Conservation (phyloP, 2,113 vertebrate species). For the Nibea albiflora region DNA sequence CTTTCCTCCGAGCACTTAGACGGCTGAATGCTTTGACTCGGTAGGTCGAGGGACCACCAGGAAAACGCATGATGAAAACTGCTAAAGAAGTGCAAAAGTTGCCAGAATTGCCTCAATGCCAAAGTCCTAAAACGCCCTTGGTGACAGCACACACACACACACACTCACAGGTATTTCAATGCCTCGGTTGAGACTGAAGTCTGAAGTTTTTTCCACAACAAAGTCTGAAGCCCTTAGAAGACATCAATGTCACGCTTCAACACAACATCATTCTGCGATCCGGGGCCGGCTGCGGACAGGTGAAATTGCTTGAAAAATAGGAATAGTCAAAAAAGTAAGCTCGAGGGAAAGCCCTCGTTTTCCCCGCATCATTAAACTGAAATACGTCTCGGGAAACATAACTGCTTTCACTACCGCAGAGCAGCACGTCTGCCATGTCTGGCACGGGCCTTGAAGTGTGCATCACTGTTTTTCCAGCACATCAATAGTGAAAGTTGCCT, state of each 20-base stretch:
- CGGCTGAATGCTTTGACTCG: constrained; percentile 44
- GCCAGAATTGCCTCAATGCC: constrained; percentile 60
- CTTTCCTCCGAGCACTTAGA: constrained; percentile 43
- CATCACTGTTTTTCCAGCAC: constrained; percentile 66
- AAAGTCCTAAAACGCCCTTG: constrained; percentile 40
- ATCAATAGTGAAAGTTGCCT: constrained; percentile 41
- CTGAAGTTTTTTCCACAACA: constrained; percentile 66
- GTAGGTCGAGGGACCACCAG: constrained; percentile 70
- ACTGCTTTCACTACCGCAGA: constrained; percentile 53
- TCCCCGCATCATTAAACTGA: constrained; percentile 71
- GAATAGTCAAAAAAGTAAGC: constrained; percentile 53
- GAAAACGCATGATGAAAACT: constrained; percentile 67
- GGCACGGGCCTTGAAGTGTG: constrained; percentile 24
- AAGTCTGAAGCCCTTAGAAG: constrained; percentile 51
- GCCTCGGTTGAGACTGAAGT: constrained; percentile 44
- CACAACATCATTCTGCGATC: constrained; percentile 51
- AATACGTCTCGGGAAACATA: constrained; percentile 64
- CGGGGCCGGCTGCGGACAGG: constrained; percentile 66
- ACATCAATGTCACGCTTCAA: constrained; percentile 56
- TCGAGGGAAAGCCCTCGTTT: constrained; percentile 56
- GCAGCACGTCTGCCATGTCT: constrained; percentile 48
- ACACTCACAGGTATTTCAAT: constrained; percentile 60
- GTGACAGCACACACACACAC: constrained; percentile 55
- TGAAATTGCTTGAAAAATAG: constrained; percentile 74
- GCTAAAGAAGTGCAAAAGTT: constrained; percentile 52